Evolutionary conservation across 2,888 invertebrate genomes (phyloP), one percentile per base, ranked within the genome.

Genomic region (Onchidella celtica): DNA sequence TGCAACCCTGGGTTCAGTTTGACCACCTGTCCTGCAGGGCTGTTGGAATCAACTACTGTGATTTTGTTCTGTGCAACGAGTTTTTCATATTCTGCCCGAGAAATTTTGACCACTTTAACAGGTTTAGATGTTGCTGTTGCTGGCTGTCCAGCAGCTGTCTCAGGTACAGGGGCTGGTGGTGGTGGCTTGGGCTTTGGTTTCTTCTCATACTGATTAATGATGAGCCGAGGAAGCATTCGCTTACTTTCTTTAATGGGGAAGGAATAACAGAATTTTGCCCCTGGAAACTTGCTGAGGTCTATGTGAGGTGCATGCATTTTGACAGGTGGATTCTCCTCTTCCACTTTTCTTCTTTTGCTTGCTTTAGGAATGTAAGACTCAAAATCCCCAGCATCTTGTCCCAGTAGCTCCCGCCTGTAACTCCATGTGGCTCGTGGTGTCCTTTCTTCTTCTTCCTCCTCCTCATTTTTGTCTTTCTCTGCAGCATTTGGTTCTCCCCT

Each of bases 31-130:
- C 84, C 84, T 2, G 76, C 78, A 29, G 77, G 17, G 59, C 72
- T 72, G 38, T 70, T 77, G 61, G 81, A 55, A 24, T 73, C 55
- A 57, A 84, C 47, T 36, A 84, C 74, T 9, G 76, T 82, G 14
- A 84, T 74, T 55, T 83, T 84, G 34, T 84, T 84, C 74, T 84
- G 74, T 9, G 82, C 83, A 32, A 84, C 38, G 27, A 84, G 83
- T n/a, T 83, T 80, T 24, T 68, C 68, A 66, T 83, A 84, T 40
- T 84, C 84, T 40, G 80, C 84, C 21, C 66, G n/a, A 36, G 84
- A 84, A 34, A 84, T 84, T 57, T 78, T 81, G 29, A 84, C 81
- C 21, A 84, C 79, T 27, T 75, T 81, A 11, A 81, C 81, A 17
- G 79, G 79, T 38, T 65, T 78, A 3, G 36, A 65, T 14, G 59